Conservation (phyloP, 2,888 invertebrate genomes). For the Celastrina argiolus region DNA sequence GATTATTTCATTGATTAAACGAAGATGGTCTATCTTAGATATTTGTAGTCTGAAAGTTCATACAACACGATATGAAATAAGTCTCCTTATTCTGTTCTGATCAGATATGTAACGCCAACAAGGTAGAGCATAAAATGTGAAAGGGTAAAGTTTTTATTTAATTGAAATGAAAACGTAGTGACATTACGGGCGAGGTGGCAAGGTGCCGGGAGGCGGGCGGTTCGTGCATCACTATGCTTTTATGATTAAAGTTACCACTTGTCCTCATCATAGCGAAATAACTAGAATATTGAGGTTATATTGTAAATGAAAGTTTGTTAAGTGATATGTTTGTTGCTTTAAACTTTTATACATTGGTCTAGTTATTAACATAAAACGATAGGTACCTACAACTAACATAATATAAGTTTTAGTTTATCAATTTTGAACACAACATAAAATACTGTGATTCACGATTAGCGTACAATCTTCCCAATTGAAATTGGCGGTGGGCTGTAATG, state of each 20-base stretch:
- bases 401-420: too few species aligned
- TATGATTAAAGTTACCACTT: slow-evolving; percentile 5
- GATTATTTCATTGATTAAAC: not conserved
- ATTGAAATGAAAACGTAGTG: slow-evolving; percentile 20
- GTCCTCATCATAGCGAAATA: not conserved
- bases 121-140: not conserved
- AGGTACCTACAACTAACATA: too few species aligned
- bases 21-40: not conserved
- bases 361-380: too few species aligned
- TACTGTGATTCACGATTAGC: not conserved
- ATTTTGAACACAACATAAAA: too few species aligned
- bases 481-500: slow-evolving; percentile 13
- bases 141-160: slow-evolving; percentile 11
- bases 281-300: not conserved
- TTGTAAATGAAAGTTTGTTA: too few species aligned
- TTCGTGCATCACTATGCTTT: slow-evolving; percentile 5
- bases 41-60: not conserved
- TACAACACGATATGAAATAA: not conserved
- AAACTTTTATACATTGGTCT: too few species aligned
- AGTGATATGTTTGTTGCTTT: too few species aligned
- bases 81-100: not conserved
- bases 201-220: not conserved
- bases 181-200: slow-evolving; percentile 8
- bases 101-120: slow-evolving; percentile 9
- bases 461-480: slow-evolving; percentile 6